Evolutionary conservation across 2,113 vertebrate genomes (phyloP).

Genomic region (Ameiurus melas): DNA sequence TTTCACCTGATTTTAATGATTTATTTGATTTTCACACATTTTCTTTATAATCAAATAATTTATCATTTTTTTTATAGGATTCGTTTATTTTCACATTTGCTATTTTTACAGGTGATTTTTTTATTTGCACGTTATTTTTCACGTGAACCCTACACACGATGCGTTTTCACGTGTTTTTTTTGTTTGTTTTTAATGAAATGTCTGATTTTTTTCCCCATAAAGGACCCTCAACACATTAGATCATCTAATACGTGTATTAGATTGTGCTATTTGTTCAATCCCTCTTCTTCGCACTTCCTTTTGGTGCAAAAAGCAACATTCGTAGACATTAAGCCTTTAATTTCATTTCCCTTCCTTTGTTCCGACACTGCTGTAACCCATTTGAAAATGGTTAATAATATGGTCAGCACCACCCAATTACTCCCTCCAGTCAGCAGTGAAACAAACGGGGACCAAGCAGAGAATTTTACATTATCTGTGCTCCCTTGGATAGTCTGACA

Average conservation of each 20-base stretch:
- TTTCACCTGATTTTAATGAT: too few species aligned
- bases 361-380: slow-evolving; percentile 63
- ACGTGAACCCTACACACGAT: background rate
- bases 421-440: slow-evolving; percentile 82
- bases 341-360: slow-evolving; percentile 68
- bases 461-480: slow-evolving; percentile 80
- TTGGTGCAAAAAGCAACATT: slow-evolving; percentile 49
- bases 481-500: slow-evolving; percentile 76
- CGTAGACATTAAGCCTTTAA: slow-evolving; percentile 68
- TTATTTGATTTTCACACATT: too few species aligned
- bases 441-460: slow-evolving; percentile 76
- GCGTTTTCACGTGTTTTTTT: background rate
- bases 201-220: background rate
- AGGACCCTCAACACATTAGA: background rate
- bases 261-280: background rate
- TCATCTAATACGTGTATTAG: background rate
- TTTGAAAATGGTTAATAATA: slow-evolving; percentile 72
- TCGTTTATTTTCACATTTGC: background rate
- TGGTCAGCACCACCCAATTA: slow-evolving; percentile 82
- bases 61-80: too few species aligned
- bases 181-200: background rate
- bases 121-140: background rate
- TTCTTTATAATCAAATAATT: too few species aligned
- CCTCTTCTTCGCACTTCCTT: background rate
- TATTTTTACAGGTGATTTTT: background rate